Percentiles rank a stretch among this genome's conserved stretches.
phyloP scores from a whole-genome alignment of 2,797 vertebrate species.

The Enteromius radiatus region DNA sequence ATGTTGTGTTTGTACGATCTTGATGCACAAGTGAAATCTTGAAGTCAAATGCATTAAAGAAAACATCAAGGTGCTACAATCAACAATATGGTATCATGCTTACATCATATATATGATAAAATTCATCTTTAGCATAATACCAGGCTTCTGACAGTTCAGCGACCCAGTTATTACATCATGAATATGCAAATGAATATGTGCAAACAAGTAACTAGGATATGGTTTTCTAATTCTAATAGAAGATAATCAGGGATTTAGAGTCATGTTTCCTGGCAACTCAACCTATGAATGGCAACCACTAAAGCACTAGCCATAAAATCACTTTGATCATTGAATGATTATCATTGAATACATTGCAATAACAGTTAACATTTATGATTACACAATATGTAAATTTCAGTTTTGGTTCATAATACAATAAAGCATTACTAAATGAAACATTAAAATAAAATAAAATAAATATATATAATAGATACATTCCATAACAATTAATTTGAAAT shows the following conservation, averaged over 20 bases:
- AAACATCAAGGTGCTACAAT: conserved; percentile 30
- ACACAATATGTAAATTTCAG: background rate
- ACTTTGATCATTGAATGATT: background rate
- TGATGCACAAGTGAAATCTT: background rate
- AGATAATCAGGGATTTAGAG: background rate
- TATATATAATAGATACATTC: background rate
- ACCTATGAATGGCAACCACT: conserved; percentile 4
- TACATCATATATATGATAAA: background rate
- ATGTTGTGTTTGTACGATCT: background rate
- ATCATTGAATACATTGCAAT: background rate
- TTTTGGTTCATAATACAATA: background rate
- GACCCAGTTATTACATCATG: background rate
- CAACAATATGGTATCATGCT: conserved; percentile 13
- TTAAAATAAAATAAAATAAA: background rate
- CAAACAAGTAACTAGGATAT: conserved; percentile 7
- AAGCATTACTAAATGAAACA: background rate
- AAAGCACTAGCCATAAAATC: background rate
- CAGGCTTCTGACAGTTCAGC: background rate
- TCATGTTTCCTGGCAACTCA: background rate
- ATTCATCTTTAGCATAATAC: background rate
- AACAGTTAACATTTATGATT: background rate
- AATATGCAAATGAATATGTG: background rate
- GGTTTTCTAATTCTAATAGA: background rate
- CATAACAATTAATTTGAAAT: background rate
- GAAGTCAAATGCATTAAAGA: conserved; percentile 8